Evolutionary conservation across 2,888 invertebrate genomes (phyloP).

Genomic region (Plemyria rubiginata): DNA sequence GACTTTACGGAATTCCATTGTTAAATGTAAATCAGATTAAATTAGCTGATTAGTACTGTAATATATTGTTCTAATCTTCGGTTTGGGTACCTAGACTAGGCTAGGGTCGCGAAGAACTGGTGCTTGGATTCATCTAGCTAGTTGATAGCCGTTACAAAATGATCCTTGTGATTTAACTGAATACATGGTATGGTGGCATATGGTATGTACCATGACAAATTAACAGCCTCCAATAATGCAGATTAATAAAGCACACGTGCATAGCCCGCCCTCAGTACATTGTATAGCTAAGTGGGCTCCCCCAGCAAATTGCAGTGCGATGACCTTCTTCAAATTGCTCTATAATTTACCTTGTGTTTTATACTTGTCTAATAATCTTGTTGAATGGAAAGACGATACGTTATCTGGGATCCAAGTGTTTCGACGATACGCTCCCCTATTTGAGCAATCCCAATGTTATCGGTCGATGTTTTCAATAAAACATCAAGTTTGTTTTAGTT

Average conservation of each 20-base stretch:
- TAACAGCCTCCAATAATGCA: slow-evolving; percentile 48
- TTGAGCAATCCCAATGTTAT: slow-evolving; percentile 50
- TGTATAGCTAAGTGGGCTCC: slow-evolving; percentile 50
- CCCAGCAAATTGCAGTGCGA: slow-evolving; percentile 62
- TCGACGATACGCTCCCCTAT: slow-evolving; percentile 40
- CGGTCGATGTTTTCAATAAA: slow-evolving; percentile 44
- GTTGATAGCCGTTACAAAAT: no score
- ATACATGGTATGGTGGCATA: no score
- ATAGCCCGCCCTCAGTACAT: slow-evolving; percentile 40
- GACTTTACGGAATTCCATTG: no score
- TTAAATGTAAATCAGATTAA: no score
- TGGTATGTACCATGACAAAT: slow-evolving; percentile 65
- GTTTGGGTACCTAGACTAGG: no score
- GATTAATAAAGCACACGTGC: slow-evolving; percentile 44
- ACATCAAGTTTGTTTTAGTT: slow-evolving; percentile 21
- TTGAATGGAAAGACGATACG: slow-evolving; percentile 44
- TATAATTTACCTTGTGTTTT: slow-evolving; percentile 34
- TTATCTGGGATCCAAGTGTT: slow-evolving; percentile 46
- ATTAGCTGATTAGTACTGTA: no score
- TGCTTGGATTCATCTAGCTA: no score
- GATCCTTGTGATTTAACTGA: no score
- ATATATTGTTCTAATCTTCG: background rate
- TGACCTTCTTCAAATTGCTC: slow-evolving; percentile 48
- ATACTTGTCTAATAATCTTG: slow-evolving; percentile 28
- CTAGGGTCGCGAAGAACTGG: no score